Percentiles rank a stretch among this genome's conserved stretches.
Conservation (phyloP, 2,113 vertebrate genomes). For the Phoenicopterus ruber region DNA sequence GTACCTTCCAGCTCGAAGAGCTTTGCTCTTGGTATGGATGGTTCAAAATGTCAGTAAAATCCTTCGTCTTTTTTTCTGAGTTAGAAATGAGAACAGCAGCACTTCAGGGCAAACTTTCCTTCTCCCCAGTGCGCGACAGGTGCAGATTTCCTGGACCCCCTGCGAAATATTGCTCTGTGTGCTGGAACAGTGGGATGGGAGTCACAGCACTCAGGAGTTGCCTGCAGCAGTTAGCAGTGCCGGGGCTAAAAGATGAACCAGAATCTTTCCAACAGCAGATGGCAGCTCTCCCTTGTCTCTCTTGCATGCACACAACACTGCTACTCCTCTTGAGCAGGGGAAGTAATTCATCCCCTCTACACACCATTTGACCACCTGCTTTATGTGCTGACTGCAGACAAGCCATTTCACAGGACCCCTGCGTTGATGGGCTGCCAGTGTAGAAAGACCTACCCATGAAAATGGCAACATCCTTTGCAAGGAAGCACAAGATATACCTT, state of each 20-base stretch:
- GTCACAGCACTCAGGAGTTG: not conserved
- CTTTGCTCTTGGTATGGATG: not conserved
- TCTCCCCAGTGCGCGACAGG: rapidly evolving
- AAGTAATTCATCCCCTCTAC: not conserved
- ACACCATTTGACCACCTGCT: not conserved
- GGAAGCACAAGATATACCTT: not conserved
- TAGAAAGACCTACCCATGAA: not conserved
- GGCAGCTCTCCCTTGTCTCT: slow-evolving; percentile 53
- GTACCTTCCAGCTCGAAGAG: no score
- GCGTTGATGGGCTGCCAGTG: not conserved
- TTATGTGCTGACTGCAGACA: not conserved
- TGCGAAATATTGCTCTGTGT: not conserved
- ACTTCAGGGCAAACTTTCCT: not conserved
- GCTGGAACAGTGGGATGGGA: not conserved
- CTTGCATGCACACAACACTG: not conserved
- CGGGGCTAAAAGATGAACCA: not conserved
- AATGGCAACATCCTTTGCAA: not conserved
- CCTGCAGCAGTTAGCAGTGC: not conserved
- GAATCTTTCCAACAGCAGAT: slow-evolving; percentile 50
- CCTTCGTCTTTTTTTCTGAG: not conserved
- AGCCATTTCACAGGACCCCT: not conserved
- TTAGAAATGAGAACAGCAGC: not conserved
- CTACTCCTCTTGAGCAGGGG: not conserved
- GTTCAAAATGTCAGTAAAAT: not conserved
- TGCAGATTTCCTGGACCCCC: not conserved